Evolutionary conservation across 2,888 invertebrate species (phyloP).

Genomic region (Zhuqinia jingwanae): DNA sequence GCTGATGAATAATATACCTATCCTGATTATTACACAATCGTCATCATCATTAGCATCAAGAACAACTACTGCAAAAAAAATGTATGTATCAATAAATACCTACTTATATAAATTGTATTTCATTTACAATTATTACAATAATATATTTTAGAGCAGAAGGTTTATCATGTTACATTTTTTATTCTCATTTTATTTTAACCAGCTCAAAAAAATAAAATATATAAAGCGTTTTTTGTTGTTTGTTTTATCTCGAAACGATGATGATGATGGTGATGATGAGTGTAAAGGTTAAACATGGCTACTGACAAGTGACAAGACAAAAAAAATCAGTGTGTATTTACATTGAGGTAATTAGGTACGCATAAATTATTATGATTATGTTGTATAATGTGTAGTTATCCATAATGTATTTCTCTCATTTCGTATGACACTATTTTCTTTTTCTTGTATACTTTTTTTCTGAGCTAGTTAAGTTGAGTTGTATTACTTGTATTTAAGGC

Average conservation of each 20-base stretch:
- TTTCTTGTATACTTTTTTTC: no score
- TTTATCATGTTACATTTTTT: no score
- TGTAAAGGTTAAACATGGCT: conserved; percentile 41
- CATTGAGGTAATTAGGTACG: not conserved
- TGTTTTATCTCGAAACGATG: not conserved
- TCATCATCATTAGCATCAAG: conserved; percentile 1
- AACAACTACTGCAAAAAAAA: not conserved
- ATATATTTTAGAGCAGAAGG: no score
- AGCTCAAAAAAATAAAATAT: conserved; percentile 49
- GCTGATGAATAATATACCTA: not conserved
- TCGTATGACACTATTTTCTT: no score
- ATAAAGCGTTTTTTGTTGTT: not conserved
- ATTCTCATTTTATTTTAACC: not conserved
- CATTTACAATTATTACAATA: no score
- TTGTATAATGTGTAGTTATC: no score
- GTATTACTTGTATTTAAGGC: no score
- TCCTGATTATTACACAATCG: not conserved
- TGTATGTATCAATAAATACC: no score
- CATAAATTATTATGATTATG: not conserved
- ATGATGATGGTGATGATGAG: no score
- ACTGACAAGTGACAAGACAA: conserved; percentile 13
- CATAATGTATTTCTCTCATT: no score
- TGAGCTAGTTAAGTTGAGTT: no score
- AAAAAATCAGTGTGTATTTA: not conserved
- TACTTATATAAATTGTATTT: no score